Base-by-base conservation (phyloP, 2,888 invertebrate genomes). In the Drosophila melanosoma region DNA sequence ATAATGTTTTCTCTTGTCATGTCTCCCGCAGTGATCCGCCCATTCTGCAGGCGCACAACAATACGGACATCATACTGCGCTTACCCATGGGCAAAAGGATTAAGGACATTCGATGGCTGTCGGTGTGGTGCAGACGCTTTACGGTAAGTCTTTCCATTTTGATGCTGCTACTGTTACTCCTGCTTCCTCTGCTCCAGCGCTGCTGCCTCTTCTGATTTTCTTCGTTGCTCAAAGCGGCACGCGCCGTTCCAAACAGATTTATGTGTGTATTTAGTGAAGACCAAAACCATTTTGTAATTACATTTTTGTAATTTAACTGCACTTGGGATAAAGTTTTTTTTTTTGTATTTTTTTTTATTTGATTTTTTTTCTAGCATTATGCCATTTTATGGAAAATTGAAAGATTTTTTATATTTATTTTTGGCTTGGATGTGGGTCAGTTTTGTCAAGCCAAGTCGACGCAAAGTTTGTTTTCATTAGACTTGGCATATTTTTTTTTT, bases 71-170 rank as follows among this genome's bases (percentile, higher is more conserved):
- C 90, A 95, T 98, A 84, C 95, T 98, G 90, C 95, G 96, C 87
- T 94, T 98, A 91, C 98, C 98, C 63, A 95, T 95, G 84, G 97
- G 97, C 74, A 96, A 96, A 93, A 95, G 97, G 93, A 95, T 98
- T 92, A 94, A 96, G 88, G 98, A 98, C 94, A 96, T 98, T 94
- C 96, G 96, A 93, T 98, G 97, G 97, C 94, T 98, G 83, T 97
- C 97, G 78, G 97, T 98, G 54, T 98, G 98, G 98, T 98, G 98
- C 94, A 94, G 97, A 83, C 94, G 98, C 92, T 98, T 98, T 93
- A 97, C 97, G 89, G 98, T 98, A 93, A 96, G 96, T 89, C 73
- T 64, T 72, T 65, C 61, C 49, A 64, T 64, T 69, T 63, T 48
- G 48, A 60, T 69, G 42, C 15, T 23, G 17, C 23, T 36, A 17